Evolutionary conservation across 1,140 invertebrate species (phyloP).

Genomic region (Caenorhabditis latens): DNA sequence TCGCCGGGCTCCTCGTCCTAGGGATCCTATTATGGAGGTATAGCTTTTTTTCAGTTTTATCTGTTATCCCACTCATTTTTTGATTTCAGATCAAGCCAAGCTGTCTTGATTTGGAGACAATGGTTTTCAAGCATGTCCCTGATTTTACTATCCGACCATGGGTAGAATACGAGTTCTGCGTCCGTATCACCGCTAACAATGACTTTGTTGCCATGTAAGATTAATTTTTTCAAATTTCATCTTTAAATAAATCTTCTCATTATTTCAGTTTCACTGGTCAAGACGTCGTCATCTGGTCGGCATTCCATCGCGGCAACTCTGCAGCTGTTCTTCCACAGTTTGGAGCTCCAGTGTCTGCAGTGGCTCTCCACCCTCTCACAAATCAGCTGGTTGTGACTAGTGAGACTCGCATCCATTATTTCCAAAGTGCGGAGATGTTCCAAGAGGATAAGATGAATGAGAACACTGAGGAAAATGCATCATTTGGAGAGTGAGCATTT

Average conservation of each 20-base stretch:
- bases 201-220: slow-evolving; percentile 23
- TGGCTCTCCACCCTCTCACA: slow-evolving; percentile 1
- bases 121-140: neutral
- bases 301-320: neutral
- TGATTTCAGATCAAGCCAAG: slow-evolving; percentile 13
- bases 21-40: neutral
- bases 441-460: neutral
- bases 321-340: neutral
- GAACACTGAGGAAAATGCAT: neutral
- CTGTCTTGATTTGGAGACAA: slow-evolving; percentile 35
- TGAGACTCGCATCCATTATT: neutral
- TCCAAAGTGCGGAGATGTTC: neutral
- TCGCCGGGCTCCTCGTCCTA: neutral
- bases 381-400: neutral
- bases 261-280: slow-evolving; percentile 5
- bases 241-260: neutral
- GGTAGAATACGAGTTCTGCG: neutral
- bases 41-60: neutral
- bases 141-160: neutral
- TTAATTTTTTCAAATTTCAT: neutral
- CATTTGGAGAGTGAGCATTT: neutral
- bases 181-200: neutral
- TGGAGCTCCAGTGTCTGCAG: neutral
- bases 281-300: neutral
- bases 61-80: neutral